These are phyloP conservation scores for Torymus tubicola DNA, from an alignment of 2,888 invertebrate genomes.

Conservation along the genomic window DNA sequence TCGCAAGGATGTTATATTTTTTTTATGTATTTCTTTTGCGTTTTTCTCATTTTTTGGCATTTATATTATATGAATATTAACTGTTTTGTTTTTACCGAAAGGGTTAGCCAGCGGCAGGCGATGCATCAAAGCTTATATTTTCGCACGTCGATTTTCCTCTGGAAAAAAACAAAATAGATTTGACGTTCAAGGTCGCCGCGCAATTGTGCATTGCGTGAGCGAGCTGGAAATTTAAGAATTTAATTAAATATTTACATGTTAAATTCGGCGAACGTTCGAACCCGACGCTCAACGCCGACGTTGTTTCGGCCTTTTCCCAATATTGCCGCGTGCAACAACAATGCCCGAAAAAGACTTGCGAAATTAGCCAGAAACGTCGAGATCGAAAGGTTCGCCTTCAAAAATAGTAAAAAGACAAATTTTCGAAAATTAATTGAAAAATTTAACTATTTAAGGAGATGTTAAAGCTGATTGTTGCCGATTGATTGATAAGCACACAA, in stretches of 20 bases:
- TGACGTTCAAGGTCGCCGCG: slow-evolving; percentile 60
- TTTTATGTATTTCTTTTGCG: slow-evolving; percentile 2
- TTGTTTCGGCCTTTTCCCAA: slow-evolving; percentile 58
- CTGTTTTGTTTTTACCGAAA: slow-evolving; percentile 51
- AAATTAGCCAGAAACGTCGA: slow-evolving; percentile 54
- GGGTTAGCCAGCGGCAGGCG: slow-evolving; percentile 59
- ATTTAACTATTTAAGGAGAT: slow-evolving; percentile 51
- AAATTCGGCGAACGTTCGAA: slow-evolving; percentile 54
- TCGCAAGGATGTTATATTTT: slow-evolving; percentile 36
- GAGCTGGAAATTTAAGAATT: slow-evolving; percentile 59
- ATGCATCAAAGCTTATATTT: slow-evolving; percentile 57
- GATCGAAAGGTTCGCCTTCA: slow-evolving; percentile 53
- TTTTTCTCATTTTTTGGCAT: slow-evolving; percentile 41
- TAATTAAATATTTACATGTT: slow-evolving; percentile 53
- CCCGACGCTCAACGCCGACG: slow-evolving; percentile 47
- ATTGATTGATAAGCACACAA: slow-evolving; percentile 53
- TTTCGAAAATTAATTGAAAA: slow-evolving; percentile 41
- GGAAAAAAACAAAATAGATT: slow-evolving; percentile 59
- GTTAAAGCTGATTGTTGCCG: slow-evolving; percentile 53
- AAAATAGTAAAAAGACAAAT: slow-evolving; percentile 24
- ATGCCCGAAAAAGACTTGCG: slow-evolving; percentile 56
- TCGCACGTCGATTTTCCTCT: slow-evolving; percentile 60
- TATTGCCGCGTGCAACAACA: slow-evolving; percentile 56
- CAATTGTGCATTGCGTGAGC: slow-evolving; percentile 57
- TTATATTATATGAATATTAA: slow-evolving; percentile 15